phyloP scores from a whole-genome alignment of 2,797 vertebrate species.

The Micropoecilia bifurca region DNA sequence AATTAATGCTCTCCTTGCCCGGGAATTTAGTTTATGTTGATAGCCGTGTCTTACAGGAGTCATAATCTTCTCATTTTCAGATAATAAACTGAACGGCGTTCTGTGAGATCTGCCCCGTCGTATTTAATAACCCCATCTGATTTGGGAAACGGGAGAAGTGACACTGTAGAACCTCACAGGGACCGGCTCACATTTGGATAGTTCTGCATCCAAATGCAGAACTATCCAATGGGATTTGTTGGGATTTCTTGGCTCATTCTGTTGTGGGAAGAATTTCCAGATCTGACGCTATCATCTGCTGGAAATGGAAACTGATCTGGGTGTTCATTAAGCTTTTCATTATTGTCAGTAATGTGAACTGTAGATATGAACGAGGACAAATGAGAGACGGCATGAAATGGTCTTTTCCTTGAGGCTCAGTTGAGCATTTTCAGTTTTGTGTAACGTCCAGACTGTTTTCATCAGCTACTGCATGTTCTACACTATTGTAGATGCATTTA shows the following conservation, averaged over 20 bases:
- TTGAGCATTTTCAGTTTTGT: not conserved
- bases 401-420: not conserved
- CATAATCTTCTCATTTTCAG: not conserved
- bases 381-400: not conserved
- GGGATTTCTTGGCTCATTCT: not conserved
- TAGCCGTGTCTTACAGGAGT: not conserved
- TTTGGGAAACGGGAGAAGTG: slow-evolving; percentile 41
- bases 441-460: not conserved
- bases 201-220: not conserved
- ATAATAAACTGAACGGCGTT: not conserved
- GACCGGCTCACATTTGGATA: not conserved
- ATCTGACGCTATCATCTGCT: not conserved
- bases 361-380: not conserved
- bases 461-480: not conserved
- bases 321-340: not conserved
- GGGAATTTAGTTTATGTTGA: not conserved
- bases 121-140: not conserved
- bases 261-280: not conserved
- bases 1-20: not conserved
- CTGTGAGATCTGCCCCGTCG: not conserved
- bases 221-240: not conserved
- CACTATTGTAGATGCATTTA: not conserved
- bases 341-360: not conserved
- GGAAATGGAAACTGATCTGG: not conserved
- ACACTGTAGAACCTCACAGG: slow-evolving; percentile 12